A percentile compares a stretch with the other conserved stretches of the same genome.
These are phyloP conservation scores for Pomacea canaliculata DNA, from an alignment of 2,888 invertebrate species.

Conservation along the genomic window DNA sequence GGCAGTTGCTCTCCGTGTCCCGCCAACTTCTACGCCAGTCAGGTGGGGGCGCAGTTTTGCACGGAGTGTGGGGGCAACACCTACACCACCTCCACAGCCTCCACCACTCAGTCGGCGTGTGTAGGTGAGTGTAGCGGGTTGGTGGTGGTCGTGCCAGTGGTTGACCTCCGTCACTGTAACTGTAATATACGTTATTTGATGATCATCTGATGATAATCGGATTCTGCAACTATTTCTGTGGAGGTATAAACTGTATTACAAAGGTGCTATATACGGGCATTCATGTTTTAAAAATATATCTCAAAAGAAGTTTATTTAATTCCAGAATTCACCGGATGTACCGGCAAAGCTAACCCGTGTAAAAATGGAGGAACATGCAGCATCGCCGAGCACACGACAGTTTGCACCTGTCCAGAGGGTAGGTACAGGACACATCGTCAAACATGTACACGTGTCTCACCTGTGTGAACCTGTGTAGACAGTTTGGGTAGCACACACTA, in stretches of 20 bases:
- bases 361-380: slow-evolving; percentile 19
- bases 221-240: no score
- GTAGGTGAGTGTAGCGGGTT: not conserved
- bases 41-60: slow-evolving; percentile 11
- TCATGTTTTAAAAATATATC: no score
- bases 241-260: no score
- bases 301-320: not conserved
- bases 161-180: no score
- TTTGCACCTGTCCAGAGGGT: slow-evolving; percentile 16
- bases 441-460: no score
- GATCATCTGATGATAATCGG: no score
- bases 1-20: slow-evolving; percentile 24
- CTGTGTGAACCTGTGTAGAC: no score
- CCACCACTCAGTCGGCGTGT: slow-evolving; percentile 20
- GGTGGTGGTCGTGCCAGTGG: no score
- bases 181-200: no score
- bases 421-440: not conserved
- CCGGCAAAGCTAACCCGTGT: not conserved
- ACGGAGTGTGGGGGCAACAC: slow-evolving; percentile 27
- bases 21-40: slow-evolving; percentile 4
- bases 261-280: no score
- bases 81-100: slow-evolving; percentile 25
- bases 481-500: no score
- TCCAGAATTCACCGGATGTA: not conserved
- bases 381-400: slow-evolving; percentile 1